Base-by-base conservation (phyloP, 30 jellyfish, hydroid and myxozoan genomes). In the Catostylus mosaicus region DNA sequence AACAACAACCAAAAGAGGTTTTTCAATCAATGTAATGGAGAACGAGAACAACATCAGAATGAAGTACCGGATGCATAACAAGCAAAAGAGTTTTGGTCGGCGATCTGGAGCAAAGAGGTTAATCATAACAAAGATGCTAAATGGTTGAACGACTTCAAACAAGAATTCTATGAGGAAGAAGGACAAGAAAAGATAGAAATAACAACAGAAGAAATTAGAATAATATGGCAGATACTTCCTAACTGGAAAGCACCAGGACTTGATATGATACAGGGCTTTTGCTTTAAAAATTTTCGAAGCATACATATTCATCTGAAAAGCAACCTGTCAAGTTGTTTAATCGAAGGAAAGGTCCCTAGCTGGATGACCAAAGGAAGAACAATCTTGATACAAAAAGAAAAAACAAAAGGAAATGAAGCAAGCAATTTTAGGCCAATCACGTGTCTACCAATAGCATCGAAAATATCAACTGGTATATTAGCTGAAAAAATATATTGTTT, bases 1-100 rank as follows among this genome's bases (percentile, higher is more conserved):
- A 19, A 19, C 19, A 71, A 71, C 10, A 9, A 71, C 8, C 32
- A 19, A 71, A 71, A 29, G 18, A 30, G 69, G 69, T 38, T 71
- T 71, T 71, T 32, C 69, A 71, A 19, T 32, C 77, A 14, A 40
- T 77, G 19, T 71, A 36, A 36, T 30, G 56, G 83, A 71, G 27
- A 32, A 71, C 29, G 32, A 32, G n/a, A n/a, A n/a, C n/a, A n/a
- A n/a, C n/a, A n/a, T 10, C 16, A 14, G 77, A 71, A 71, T 43
- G 83, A 71, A 71, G 83, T 54, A 71, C 77, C 83, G 36, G 83
- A 46, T 71, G 83, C 69, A 71, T 77, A 71, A 71, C 77, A 29
- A 66, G 78, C 62, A 34, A 71, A 71, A 71, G 83, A 71, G 83
- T 36, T 71, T 71, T 71, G 83, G 83, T 33, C 83, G 22, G 78